Evolutionary conservation across 1,140 invertebrate genomes (phyloP).

Genomic region (Leptinotarsa undecemlineata): DNA sequence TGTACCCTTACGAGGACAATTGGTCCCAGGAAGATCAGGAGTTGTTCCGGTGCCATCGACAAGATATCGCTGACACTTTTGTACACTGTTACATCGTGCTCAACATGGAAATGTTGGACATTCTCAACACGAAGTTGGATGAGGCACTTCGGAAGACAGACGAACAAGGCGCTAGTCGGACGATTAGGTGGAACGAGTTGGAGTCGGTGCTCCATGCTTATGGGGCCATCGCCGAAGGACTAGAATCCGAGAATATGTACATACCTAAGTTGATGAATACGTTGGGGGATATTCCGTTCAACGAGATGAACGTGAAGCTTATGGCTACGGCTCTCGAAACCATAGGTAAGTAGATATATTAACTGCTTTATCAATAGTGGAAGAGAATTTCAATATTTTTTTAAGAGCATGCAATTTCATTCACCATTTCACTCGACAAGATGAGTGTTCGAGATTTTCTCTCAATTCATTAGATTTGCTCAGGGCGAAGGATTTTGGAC

Average conservation of each 20-base stretch:
- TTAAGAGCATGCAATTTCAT: too few relatives aligned
- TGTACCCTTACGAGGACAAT: constrained; percentile 60
- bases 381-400: too few relatives aligned
- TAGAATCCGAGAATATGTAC: constrained; percentile 66
- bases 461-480: too few relatives aligned
- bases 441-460: too few relatives aligned
- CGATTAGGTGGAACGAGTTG: constrained; percentile 64
- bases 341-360: constrained; percentile 60
- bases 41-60: constrained; percentile 84
- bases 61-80: constrained; percentile 88
- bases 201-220: constrained; percentile 85
- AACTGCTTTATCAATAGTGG: too few relatives aligned
- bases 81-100: constrained; percentile 84
- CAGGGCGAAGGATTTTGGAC: too few relatives aligned
- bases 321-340: constrained; percentile 73
- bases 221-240: constrained; percentile 76
- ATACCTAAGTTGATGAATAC: constrained; percentile 71
- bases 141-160: constrained; percentile 54
- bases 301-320: constrained; percentile 62
- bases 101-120: constrained; percentile 68
- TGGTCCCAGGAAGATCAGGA: constrained; percentile 79
- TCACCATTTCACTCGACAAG: too few relatives aligned
- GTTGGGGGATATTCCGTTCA: constrained; percentile 68
- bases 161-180: neutral
- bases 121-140: constrained; percentile 64